Conservation (phyloP, 2,797 vertebrate genomes). For the Hippoglossus hippoglossus region DNA sequence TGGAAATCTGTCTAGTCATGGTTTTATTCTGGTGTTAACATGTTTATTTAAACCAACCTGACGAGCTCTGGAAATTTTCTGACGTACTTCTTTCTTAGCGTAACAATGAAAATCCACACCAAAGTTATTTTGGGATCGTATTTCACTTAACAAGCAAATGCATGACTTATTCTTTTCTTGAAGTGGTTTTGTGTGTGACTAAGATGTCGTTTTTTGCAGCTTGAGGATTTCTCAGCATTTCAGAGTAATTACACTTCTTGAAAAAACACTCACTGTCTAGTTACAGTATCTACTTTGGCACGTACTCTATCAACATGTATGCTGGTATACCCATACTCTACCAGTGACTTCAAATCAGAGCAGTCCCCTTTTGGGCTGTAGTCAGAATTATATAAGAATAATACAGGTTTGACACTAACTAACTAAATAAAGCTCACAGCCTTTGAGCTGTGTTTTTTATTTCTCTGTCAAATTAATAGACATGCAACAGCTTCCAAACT, state of each 20-base stretch:
- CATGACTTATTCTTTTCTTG: conserved; percentile 33
- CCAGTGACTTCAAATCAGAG: background rate
- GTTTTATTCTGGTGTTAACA: background rate
- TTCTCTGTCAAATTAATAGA: too few species aligned
- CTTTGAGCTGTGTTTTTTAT: too few species aligned
- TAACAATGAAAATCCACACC: conserved; percentile 20
- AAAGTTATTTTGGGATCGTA: conserved; percentile 43
- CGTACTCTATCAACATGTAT: background rate
- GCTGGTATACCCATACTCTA: background rate
- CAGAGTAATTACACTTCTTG: conserved; percentile 8
- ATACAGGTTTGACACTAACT: background rate
- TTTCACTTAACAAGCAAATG: conserved; percentile 22
- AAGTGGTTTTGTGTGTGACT: conserved; percentile 52
- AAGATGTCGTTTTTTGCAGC: conserved; percentile 39
- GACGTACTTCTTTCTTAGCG: conserved; percentile 1
- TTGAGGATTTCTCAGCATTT: conserved; percentile 38
- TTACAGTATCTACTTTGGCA: conserved; percentile 8
- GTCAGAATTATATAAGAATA: background rate
- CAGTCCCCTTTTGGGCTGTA: background rate
- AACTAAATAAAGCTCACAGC: too few species aligned
- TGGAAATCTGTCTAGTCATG: background rate
- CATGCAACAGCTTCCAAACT: too few species aligned
- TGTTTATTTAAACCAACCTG: background rate
- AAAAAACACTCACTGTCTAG: conserved; percentile 7
- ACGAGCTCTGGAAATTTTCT: conserved; percentile 8